phyloP scores from a whole-genome alignment of 2,888 invertebrate species.

The Polylopha cassiicola region DNA sequence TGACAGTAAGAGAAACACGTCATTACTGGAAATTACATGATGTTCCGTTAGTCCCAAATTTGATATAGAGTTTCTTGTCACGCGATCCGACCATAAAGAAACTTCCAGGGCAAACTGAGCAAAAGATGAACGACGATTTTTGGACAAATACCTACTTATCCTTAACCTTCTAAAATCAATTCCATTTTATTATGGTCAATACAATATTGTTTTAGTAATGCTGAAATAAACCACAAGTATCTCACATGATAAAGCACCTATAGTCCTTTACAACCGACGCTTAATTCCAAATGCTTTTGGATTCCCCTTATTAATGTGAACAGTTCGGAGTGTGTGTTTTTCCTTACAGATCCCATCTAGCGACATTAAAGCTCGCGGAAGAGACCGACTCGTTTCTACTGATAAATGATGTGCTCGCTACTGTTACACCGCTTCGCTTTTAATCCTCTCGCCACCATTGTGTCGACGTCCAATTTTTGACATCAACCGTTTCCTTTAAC shows the following conservation, averaged over 20 bases:
- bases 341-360: slow-evolving; percentile 37
- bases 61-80: slow-evolving; percentile 61
- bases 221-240: neutral
- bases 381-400: slow-evolving; percentile 48
- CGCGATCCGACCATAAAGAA: slow-evolving; percentile 66
- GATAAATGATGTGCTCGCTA: slow-evolving; percentile 72
- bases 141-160: slow-evolving; percentile 7
- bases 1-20: slow-evolving; percentile 70
- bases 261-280: no score
- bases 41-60: slow-evolving; percentile 56
- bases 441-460: slow-evolving; percentile 68
- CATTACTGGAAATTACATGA: slow-evolving; percentile 72
- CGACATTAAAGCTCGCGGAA: slow-evolving; percentile 46
- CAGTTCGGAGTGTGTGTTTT: slow-evolving; percentile 27
- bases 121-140: slow-evolving; percentile 32
- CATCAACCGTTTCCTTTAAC: slow-evolving; percentile 57
- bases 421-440: slow-evolving; percentile 73
- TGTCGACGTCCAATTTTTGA: slow-evolving; percentile 67
- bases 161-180: no score
- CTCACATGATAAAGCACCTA: no score
- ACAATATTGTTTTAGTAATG: slow-evolving; percentile 1
- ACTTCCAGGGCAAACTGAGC: slow-evolving; percentile 41
- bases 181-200: no score
- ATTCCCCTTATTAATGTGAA: slow-evolving; percentile 19
- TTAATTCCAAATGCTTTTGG: slow-evolving; percentile 10